Base-by-base conservation (phyloP, 2,888 invertebrate species). In the Globia sparganii region DNA sequence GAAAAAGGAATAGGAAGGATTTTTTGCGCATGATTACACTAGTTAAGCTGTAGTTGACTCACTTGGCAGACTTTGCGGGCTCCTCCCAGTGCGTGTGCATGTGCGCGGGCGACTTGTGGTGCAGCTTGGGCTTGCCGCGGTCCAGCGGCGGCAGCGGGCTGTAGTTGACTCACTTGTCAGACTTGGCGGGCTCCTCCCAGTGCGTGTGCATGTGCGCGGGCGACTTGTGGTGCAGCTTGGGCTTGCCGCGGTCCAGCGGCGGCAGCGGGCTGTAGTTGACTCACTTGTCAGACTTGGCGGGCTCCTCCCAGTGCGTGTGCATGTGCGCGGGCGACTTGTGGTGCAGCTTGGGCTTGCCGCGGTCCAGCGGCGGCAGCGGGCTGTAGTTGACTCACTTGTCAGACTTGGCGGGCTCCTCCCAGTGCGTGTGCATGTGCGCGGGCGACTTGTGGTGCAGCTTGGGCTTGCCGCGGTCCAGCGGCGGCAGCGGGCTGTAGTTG, bases 271-370 rank as follows among this genome's bases (percentile, higher is more conserved):
- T 86, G 56, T n/a, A n/a, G n/a, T n/a, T n/a, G n/a, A n/a, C n/a
- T n/a, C n/a, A n/a, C n/a, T n/a, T n/a, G n/a, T n/a, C n/a, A n/a
- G 77, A 89, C 89, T 90, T 91, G 68, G 90, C 72, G 0, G 97
- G 96, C 89, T 98, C 98, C 89, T 98, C 98, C 97, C 98, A 98
- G 85, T 98, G 98, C 74, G 93, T 93, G 88, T 92, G 88, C 95
- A 95, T 88, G 93, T 95, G 92, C 88, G 94, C 91, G 90, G 96
- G 89, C 77, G 96, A 93, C 95, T 97, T 91, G 94, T 93, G 92
- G n/a, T 82, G 87, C 73, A 90, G 83, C 74, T 87, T 89, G 66
- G 90, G 80, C 81, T 90, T 88, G 83, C 59, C 75, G 82, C 86
- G 49, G 84, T 88, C 75, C 87, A 81, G 83, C 88, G 87, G 75